These are phyloP conservation scores for Tachina fera DNA, from an alignment of 2,888 invertebrate species.

Conservation along the genomic window DNA sequence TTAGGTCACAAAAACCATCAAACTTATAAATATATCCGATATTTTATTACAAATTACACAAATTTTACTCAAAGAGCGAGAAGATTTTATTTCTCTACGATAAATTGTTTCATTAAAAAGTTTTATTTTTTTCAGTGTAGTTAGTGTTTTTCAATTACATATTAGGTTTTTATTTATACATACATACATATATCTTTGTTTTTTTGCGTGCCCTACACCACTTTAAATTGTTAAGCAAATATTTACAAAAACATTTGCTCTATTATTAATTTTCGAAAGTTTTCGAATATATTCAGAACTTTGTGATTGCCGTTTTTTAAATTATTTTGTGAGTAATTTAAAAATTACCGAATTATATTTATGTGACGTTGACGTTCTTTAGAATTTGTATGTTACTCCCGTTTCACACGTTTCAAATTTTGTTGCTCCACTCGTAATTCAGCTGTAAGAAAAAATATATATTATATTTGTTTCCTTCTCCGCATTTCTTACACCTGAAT, in stretches of 20 bases:
- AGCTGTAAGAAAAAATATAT: no score
- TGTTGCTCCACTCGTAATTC: no score
- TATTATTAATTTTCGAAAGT: no score
- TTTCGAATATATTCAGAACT: no score
- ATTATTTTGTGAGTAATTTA: no score
- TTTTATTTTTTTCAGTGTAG: slow-evolving; percentile 41
- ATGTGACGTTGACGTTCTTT: no score
- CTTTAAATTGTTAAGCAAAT: slow-evolving; percentile 16
- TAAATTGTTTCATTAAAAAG: slow-evolving; percentile 40
- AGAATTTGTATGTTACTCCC: no score
- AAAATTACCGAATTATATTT: no score
- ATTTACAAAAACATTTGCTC: background rate
- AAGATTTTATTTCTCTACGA: slow-evolving; percentile 42
- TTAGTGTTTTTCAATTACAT: slow-evolving; percentile 25
- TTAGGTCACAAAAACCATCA: slow-evolving; percentile 47
- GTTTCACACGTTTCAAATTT: no score
- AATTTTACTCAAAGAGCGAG: slow-evolving; percentile 61
- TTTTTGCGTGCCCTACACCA: background rate
- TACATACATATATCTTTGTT: background rate
- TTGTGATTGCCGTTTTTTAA: no score
- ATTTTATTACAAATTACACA: slow-evolving; percentile 55
- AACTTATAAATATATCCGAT: slow-evolving; percentile 47
- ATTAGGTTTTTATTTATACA: background rate
- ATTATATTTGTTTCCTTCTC: no score
- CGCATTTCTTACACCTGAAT: no score